phyloP scores from a whole-genome alignment of 1,140 invertebrate species.

The Hylyphantes graminicola region DNA sequence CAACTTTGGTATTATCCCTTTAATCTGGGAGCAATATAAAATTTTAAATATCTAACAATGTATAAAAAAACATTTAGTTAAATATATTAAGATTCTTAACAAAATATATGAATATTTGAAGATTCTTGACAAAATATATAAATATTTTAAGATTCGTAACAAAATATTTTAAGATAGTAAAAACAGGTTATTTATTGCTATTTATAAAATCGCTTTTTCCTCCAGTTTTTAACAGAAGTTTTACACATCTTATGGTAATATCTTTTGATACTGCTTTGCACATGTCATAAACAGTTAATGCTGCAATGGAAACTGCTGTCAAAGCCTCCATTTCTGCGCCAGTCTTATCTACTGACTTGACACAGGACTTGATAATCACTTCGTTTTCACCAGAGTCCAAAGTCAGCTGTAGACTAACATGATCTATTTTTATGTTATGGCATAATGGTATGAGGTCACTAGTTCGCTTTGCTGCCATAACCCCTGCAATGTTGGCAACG shows the following conservation, averaged over 20 bases:
- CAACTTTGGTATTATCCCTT: too few relatives aligned
- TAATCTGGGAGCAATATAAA: too few relatives aligned
- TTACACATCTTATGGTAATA: slow-evolving; percentile 78
- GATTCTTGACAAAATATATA: too few relatives aligned
- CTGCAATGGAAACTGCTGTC: slow-evolving; percentile 85
- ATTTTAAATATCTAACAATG: too few relatives aligned
- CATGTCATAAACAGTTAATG: slow-evolving; percentile 98
- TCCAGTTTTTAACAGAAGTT: slow-evolving; percentile 78
- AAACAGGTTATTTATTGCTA: neutral
- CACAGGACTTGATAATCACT: slow-evolving; percentile 72
- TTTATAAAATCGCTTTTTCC: slow-evolving; percentile 48
- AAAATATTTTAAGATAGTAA: too few relatives aligned
- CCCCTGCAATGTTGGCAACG: slow-evolving; percentile 90
- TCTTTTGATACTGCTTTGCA: slow-evolving; percentile 89
- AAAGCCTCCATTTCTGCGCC: slow-evolving; percentile 99
- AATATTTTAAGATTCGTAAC: too few relatives aligned
- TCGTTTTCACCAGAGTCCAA: slow-evolving; percentile 70
- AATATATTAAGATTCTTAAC: too few relatives aligned
- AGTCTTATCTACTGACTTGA: slow-evolving; percentile 78
- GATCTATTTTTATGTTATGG: slow-evolving; percentile 79
- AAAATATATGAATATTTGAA: too few relatives aligned
- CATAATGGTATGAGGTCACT: slow-evolving; percentile 92
- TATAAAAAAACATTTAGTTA: too few relatives aligned
- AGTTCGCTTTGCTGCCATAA: slow-evolving; percentile 90
- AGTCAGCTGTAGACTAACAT: slow-evolving; percentile 74